These are phyloP conservation scores for Callionymus lyra DNA, from an alignment of 2,113 vertebrate genomes.

Conservation along the genomic window DNA sequence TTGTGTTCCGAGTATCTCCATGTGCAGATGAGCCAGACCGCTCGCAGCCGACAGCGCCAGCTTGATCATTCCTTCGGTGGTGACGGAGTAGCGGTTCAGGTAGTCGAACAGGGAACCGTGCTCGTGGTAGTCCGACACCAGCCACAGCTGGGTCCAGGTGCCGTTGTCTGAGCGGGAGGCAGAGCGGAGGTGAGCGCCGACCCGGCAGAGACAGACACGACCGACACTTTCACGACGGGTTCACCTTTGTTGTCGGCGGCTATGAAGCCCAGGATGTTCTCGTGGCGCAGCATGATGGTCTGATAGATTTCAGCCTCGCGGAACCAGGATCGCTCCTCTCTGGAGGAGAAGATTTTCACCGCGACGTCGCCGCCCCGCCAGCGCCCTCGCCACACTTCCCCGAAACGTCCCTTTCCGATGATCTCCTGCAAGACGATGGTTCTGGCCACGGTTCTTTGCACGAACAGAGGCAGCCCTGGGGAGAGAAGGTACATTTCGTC, in stretches of 20 bases:
- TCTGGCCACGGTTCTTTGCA: conserved; percentile 87
- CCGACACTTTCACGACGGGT: not conserved
- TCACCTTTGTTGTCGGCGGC: conserved; percentile 94
- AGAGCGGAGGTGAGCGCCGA: conserved; percentile 1
- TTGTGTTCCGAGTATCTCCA: conserved; percentile 98
- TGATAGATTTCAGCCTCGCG: conserved; percentile 95
- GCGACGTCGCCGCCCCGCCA: conserved; percentile 94
- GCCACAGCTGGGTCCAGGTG: conserved; percentile 94
- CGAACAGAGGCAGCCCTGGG: conserved; percentile 85
- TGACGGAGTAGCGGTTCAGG: conserved; percentile 86
- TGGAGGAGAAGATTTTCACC: conserved; percentile 93
- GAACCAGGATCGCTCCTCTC: conserved; percentile 95
- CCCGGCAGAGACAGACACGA: no score
- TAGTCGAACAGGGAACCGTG: conserved; percentile 93
- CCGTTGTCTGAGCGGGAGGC: conserved; percentile 77
- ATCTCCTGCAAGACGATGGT: conserved; percentile 95
- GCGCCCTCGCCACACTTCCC: conserved; percentile 90
- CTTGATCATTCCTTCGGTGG: conserved; percentile 90
- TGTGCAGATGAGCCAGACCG: conserved; percentile 89
- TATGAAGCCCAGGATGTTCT: conserved; percentile 93
- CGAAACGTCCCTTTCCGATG: conserved; percentile 91
- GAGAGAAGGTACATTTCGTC: no score
- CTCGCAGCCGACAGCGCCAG: conserved; percentile 87
- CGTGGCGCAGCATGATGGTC: conserved; percentile 90
- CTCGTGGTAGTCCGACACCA: conserved; percentile 93